Evolutionary conservation across 2,888 invertebrate genomes (phyloP).

Genomic region (Macrophya alboannulata): DNA sequence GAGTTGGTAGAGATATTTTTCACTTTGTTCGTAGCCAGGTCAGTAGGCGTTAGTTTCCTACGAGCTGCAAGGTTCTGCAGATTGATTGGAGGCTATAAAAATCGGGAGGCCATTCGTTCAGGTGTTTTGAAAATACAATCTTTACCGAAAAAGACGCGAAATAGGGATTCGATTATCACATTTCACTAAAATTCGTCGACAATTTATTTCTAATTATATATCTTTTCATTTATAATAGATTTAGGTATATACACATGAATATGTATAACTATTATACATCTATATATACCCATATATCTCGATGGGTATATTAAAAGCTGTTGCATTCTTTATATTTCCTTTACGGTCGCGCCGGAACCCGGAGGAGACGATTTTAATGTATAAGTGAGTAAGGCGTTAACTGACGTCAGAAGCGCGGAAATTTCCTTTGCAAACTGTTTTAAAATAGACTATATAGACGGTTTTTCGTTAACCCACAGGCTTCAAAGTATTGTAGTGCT

Average conservation of each 20-base stretch:
- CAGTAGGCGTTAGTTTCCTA: constrained; percentile 22
- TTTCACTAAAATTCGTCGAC: not conserved
- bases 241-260: not conserved
- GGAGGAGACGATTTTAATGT: not conserved
- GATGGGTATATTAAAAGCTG: not conserved
- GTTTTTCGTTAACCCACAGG: not conserved
- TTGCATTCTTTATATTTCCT: constrained; percentile 11
- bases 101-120: constrained; percentile 41
- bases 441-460: constrained; percentile 30
- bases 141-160: constrained; percentile 6
- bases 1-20: constrained; percentile 48
- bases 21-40: constrained; percentile 43
- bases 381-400: not conserved
- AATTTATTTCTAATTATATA: not conserved
- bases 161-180: not conserved
- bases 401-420: constrained; percentile 31
- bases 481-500: not conserved
- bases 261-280: not conserved
- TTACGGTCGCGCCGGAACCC: not conserved
- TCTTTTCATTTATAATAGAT: not conserved
- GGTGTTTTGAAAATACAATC: constrained; percentile 1
- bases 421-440: constrained; percentile 29
- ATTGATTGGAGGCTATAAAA: constrained; percentile 50
- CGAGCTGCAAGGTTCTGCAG: constrained; percentile 43
- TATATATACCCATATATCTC: not conserved